Percentiles rank a stretch among this genome's conserved stretches.
Conservation (phyloP, 2,113 vertebrate species). For the Spizaetus ornatus region DNA sequence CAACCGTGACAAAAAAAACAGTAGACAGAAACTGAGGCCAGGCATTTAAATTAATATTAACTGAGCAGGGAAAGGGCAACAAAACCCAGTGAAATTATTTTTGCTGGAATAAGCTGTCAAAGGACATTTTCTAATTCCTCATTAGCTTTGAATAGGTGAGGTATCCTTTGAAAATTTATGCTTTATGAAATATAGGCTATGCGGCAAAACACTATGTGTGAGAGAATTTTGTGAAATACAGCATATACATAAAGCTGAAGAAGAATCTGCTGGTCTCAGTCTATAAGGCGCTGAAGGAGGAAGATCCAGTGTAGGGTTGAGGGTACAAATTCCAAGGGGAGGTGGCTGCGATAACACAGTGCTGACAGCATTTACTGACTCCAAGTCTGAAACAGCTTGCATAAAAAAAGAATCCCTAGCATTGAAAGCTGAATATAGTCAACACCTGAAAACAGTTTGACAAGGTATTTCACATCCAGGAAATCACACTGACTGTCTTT, state of each 20-base stretch:
- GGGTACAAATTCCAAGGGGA: neutral
- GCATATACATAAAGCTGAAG: accelerated
- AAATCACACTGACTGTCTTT: neutral
- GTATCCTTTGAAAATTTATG: neutral
- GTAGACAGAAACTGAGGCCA: neutral
- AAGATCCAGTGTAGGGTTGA: accelerated
- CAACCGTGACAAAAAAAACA: neutral
- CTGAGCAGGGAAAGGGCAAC: neutral
- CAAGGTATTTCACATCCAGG: neutral
- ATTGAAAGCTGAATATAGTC: neutral
- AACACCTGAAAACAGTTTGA: accelerated
- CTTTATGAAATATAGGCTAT: accelerated
- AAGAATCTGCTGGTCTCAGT: neutral
- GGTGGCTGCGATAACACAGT: neutral
- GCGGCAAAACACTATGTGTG: accelerated
- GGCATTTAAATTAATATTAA: neutral
- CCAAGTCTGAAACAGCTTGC: accelerated
- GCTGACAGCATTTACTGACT: neutral
- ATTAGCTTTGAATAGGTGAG: accelerated
- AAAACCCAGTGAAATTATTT: neutral
- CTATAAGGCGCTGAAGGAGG: accelerated
- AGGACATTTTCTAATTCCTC: neutral
- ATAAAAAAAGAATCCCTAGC: neutral
- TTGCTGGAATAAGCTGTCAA: neutral
- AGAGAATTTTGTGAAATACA: accelerated